Conservation (phyloP, 2,113 vertebrate species). For the Sisor rabdophorus region DNA sequence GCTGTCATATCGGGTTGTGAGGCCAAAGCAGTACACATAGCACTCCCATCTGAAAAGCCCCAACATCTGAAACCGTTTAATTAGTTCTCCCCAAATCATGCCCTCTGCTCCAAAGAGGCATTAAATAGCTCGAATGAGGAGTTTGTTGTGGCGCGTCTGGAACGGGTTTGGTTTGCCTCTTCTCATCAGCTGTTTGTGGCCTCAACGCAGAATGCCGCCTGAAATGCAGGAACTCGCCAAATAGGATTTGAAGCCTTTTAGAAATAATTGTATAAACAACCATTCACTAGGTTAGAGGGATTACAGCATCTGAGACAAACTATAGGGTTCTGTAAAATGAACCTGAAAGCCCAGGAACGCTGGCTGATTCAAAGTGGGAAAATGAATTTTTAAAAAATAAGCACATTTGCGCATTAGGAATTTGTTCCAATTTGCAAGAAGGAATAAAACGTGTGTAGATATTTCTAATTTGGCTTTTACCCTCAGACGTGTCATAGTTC, state of each 20-base stretch:
- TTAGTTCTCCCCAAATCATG: conserved; percentile 53
- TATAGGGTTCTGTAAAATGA: conserved; percentile 34
- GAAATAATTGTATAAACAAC: conserved; percentile 62
- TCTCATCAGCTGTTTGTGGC: conserved; percentile 56
- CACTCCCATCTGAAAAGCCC: conserved; percentile 50
- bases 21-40: conserved; percentile 16
- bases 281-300: conserved; percentile 58
- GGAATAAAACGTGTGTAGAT: conserved; percentile 6
- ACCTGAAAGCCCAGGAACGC: conserved; percentile 23
- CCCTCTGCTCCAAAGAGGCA: conserved; percentile 54
- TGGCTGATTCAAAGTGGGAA: conserved; percentile 32
- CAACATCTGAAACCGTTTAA: conserved; percentile 69
- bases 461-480: conserved; percentile 11
- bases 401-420: conserved; percentile 36
- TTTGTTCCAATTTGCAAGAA: conserved; percentile 23
- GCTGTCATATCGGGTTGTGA: conserved; percentile 48
- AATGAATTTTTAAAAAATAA: conserved; percentile 42
- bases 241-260: conserved; percentile 61
- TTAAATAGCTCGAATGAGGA: conserved; percentile 61
- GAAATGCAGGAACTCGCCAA: conserved; percentile 41
- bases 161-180: conserved; percentile 61
- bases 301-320: conserved; percentile 58
- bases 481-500: conserved; percentile 25
- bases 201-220: conserved; percentile 52
- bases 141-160: conserved; percentile 53